phyloP scores from a whole-genome alignment of 2,113 vertebrate genomes.

The Cebidichthys violaceus region DNA sequence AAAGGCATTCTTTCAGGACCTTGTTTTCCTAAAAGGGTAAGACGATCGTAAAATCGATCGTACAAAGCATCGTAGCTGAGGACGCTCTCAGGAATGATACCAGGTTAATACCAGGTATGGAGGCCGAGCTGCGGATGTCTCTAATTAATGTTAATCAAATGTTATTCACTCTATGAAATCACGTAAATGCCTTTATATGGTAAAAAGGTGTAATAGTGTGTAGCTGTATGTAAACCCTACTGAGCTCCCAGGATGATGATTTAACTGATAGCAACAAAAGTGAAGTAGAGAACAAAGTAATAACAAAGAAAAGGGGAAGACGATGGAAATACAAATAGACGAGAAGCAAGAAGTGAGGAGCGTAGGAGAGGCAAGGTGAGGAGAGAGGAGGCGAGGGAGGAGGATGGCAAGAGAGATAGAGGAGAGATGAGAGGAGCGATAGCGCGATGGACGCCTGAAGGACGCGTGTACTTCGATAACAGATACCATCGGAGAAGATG shows the following conservation, averaged over 20 bases:
- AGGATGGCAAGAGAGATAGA: slow-evolving; percentile 71
- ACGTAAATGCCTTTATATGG: not conserved
- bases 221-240: too few species aligned
- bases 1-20: not conserved
- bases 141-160: too few species aligned
- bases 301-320: slow-evolving; percentile 4
- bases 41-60: not conserved
- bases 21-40: too few species aligned
- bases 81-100: not conserved
- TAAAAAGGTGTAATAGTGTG: not conserved
- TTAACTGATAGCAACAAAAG: not conserved
- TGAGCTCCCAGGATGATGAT: too few species aligned
- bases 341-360: slow-evolving; percentile 32
- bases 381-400: slow-evolving; percentile 56
- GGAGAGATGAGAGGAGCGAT: slow-evolving; percentile 80
- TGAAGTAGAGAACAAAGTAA: not conserved
- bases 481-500: slow-evolving; percentile 79
- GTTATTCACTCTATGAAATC: not conserved
- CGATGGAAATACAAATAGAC: not conserved
- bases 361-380: slow-evolving; percentile 64
- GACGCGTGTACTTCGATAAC: slow-evolving; percentile 82
- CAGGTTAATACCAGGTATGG: too few species aligned
- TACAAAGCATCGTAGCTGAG: not conserved
- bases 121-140: not conserved
- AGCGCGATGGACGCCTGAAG: slow-evolving; percentile 78